Conservation (phyloP, 2,888 invertebrate genomes). For the Drepanosiphum platanoidis region DNA sequence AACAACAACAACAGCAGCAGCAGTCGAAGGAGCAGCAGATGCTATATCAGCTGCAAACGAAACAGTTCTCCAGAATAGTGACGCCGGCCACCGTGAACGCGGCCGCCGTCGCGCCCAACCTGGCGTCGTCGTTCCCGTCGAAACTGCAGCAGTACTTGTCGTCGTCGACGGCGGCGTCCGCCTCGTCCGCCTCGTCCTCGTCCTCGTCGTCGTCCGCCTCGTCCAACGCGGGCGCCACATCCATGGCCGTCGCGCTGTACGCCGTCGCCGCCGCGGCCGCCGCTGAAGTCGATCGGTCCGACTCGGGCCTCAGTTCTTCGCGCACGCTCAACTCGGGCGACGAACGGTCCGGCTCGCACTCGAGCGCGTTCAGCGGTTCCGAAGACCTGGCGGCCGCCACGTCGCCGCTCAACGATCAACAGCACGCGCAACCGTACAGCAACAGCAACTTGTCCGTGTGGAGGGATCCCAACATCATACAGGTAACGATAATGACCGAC, state of each 20-base stretch:
- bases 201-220: background rate
- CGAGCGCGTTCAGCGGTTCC: conserved; percentile 79
- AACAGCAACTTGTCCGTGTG: conserved; percentile 68
- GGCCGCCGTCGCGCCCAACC: conserved; percentile 19
- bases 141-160: conserved; percentile 66
- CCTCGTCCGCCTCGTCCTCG: background rate
- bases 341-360: conserved; percentile 80
- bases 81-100: background rate
- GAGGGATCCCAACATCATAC: conserved; percentile 71
- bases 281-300: conserved; percentile 68
- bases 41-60: too few species aligned
- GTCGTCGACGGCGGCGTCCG: too few species aligned
- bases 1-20: background rate
- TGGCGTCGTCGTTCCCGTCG: conserved; percentile 67
- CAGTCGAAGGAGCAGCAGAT: too few species aligned
- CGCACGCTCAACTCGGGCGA: conserved; percentile 75
- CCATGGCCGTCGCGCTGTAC: conserved; percentile 16
- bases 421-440: conserved; percentile 62
- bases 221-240: conserved; percentile 30
- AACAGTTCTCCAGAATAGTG: too few species aligned
- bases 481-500: too few species aligned
- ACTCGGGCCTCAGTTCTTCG: conserved; percentile 80
- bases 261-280: conserved; percentile 66
- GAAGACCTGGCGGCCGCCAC: conserved; percentile 66
- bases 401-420: conserved; percentile 49